Evolutionary conservation across 2,888 invertebrate species (phyloP), one percentile per base, ranked within the genome.

Genomic region (Lepeophtheirus nordmannii): DNA sequence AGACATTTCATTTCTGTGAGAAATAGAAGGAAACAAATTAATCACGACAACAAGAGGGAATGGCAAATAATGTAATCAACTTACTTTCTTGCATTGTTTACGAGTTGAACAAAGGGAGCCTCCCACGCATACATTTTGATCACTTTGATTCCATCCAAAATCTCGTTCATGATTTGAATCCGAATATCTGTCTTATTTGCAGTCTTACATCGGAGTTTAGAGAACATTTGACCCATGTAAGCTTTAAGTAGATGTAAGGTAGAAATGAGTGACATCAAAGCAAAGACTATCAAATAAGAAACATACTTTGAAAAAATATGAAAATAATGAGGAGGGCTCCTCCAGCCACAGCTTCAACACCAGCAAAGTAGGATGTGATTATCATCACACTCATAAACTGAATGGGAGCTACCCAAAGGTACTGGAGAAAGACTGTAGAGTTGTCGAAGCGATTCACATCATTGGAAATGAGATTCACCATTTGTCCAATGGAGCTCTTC

Each of bases 121-220:
- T 94, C 94, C 81, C 94, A 94, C 2, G 91, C 88, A 74, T 93
- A 94, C 91, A 94, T 93, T 80, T 94, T 94, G 70, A 94, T 88
- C 1, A 93, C 89, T 78, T 91, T 86, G 77, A 97, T 91, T 61
- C 92, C 94, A 68, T 82, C 82, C 69, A 96, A 86, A 71, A 96
- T 85, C 80, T 97, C 96, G 74, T 88, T 90, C 91, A 96, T 96
- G 62, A 93, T 80, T 65, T 89, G 82, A 57, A 96, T 87, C 69
- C 96, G 81, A 71, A 86, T 85, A 76, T 96, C 96, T 0, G 93
- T 93, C 74, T 86, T 81, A 69, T 80, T 78, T 0, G 94, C 93
- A 0, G 89, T 89, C 73, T 83, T 83, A 74, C 83, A 81, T 69
- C 96, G 82, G 71, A 83, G 80, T 67, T 69, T 71, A 0, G 75